A percentile compares a stretch with the other conserved stretches of the same genome.
phyloP scores from a whole-genome alignment of 2,797 vertebrate species.

The Enteromius anoplus region DNA sequence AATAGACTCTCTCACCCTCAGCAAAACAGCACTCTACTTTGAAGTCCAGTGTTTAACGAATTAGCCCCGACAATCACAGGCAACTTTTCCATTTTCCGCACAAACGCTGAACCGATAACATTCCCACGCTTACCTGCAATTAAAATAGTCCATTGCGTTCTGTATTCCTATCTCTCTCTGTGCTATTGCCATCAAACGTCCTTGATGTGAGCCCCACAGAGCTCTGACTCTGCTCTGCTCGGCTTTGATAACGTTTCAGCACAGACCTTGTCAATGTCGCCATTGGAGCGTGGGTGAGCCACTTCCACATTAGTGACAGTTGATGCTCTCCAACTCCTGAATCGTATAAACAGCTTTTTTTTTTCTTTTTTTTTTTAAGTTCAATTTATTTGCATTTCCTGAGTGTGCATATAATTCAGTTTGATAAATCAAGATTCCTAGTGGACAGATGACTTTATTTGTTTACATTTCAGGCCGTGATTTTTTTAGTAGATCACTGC shows the following conservation, averaged over 20 bases:
- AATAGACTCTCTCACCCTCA: constrained; percentile 19
- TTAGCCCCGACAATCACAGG: neutral
- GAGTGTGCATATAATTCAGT: neutral
- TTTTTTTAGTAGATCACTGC: neutral
- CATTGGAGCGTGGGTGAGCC: constrained; percentile 66
- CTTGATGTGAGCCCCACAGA: constrained; percentile 70
- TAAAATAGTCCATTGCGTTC: neutral
- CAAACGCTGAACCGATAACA: constrained; percentile 13
- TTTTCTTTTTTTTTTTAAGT: neutral
- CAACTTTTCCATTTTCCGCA: neutral
- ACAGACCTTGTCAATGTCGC: constrained; percentile 71
- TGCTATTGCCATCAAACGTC: constrained; percentile 31
- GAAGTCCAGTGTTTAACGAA: constrained; percentile 30
- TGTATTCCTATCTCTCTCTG: constrained; percentile 14
- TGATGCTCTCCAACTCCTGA: constrained; percentile 55
- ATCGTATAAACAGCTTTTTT: constrained; percentile 13
- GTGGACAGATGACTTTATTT: neutral
- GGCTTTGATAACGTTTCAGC: constrained; percentile 76
- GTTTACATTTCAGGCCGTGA: neutral
- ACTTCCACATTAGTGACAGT: constrained; percentile 67
- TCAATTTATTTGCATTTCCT: constrained; percentile 17
- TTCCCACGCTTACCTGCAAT: constrained; percentile 23
- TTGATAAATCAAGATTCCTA: neutral
- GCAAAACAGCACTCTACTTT: constrained; percentile 30
- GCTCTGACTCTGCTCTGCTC: constrained; percentile 66